Percentiles rank a stretch among this genome's conserved stretches.
Evolutionary conservation across 2,888 invertebrate species (phyloP).

Genomic region (Rhimphoctona megacephalus): DNA sequence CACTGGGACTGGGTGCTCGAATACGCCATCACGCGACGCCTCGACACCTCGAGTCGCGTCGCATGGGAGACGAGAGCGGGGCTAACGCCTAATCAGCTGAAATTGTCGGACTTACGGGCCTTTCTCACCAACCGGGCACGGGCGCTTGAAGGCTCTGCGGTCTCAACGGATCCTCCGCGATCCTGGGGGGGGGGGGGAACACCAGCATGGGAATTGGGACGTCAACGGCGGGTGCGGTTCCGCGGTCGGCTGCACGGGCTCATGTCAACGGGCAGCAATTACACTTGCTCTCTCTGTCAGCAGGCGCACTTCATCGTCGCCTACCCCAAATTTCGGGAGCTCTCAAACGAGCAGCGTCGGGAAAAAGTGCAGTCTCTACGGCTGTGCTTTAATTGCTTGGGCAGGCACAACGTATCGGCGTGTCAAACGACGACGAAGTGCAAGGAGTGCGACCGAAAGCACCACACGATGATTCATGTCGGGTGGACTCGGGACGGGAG

Average conservation of each 20-base stretch:
- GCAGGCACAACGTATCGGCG: slow-evolving; percentile 12
- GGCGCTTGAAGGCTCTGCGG: slow-evolving; percentile 12
- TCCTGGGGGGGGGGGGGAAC: not conserved
- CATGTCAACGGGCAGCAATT: not conserved
- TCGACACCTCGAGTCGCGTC: slow-evolving; percentile 12
- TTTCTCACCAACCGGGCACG: slow-evolving; percentile 31
- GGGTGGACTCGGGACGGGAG: slow-evolving; percentile 26
- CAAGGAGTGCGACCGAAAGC: slow-evolving; percentile 24
- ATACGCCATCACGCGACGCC: slow-evolving; percentile 21
- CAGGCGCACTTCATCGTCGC: slow-evolving; percentile 19
- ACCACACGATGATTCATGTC: slow-evolving; percentile 48
- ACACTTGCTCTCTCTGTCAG: slow-evolving; percentile 6
- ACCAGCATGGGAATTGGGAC: not conserved
- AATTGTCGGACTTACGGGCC: not conserved
- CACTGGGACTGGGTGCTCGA: slow-evolving; percentile 44
- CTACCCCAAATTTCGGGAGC: slow-evolving; percentile 6
- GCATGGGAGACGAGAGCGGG: slow-evolving; percentile 20
- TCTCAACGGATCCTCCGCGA: not conserved
- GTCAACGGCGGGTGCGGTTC: not conserved
- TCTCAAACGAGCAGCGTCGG: not conserved
- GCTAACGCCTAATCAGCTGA: not conserved
- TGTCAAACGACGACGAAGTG: slow-evolving; percentile 3
- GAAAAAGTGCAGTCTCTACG: not conserved
- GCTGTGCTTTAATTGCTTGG: slow-evolving; percentile 43
- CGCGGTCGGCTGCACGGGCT: not conserved